These are phyloP conservation scores for Erebia ligea DNA, from an alignment of 2,888 invertebrate genomes.

Conservation along the genomic window DNA sequence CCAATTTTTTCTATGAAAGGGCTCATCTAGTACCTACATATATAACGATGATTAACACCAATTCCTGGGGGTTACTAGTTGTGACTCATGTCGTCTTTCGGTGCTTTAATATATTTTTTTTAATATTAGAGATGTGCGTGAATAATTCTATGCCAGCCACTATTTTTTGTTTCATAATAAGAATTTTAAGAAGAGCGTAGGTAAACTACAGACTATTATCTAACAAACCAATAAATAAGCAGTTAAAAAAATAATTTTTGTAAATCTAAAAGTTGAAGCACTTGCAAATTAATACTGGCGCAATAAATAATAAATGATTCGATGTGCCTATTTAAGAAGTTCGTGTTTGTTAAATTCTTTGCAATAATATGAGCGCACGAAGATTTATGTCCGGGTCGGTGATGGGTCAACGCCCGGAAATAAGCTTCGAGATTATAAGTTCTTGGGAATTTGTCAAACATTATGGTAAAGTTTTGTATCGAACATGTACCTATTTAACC, in stretches of 20 bases:
- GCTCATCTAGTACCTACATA: too few species aligned
- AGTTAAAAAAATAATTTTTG: not conserved
- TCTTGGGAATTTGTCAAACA: slow-evolving; percentile 36
- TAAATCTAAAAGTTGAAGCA: not conserved
- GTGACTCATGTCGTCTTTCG: too few species aligned
- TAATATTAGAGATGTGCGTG: too few species aligned
- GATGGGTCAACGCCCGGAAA: slow-evolving; percentile 42
- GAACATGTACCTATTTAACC: not conserved
- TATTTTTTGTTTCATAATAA: too few species aligned
- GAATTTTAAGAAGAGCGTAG: too few species aligned
- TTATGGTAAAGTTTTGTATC: slow-evolving; percentile 13
- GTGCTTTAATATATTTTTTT: too few species aligned
- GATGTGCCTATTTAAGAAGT: slow-evolving; percentile 11
- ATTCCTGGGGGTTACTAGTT: too few species aligned
- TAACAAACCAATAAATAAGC: not conserved
- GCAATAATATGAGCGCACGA: slow-evolving; percentile 32
- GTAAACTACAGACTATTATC: too few species aligned
- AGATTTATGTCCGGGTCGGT: slow-evolving; percentile 41
- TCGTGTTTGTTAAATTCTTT: slow-evolving; percentile 28
- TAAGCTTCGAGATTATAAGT: slow-evolving; percentile 41
- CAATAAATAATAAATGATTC: slow-evolving; percentile 16
- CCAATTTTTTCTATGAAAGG: too few species aligned
- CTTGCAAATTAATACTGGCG: slow-evolving; percentile 15
- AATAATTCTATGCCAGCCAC: too few species aligned
- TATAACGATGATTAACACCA: too few species aligned